Conservation (phyloP, 2,113 vertebrate species). For the Morone saxatilis region DNA sequence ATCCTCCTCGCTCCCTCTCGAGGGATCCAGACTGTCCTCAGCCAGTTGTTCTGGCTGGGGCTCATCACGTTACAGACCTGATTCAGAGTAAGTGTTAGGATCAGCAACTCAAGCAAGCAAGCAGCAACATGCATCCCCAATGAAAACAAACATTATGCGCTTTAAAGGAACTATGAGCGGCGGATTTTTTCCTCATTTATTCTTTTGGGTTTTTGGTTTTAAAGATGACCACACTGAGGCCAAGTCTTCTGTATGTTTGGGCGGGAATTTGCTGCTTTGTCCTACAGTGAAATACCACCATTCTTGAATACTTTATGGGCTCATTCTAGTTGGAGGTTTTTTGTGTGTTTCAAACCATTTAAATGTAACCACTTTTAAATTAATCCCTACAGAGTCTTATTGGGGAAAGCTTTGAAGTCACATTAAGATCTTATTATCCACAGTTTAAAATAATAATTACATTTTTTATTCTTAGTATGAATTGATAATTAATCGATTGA, state of each 20-base stretch:
- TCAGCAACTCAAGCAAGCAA: neutral
- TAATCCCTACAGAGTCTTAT: neutral
- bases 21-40: constrained; percentile 93
- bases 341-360: neutral
- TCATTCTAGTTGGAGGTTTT: neutral
- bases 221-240: neutral
- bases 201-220: neutral
- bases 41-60: constrained; percentile 98
- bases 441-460: too few species aligned
- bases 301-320: neutral
- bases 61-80: constrained; percentile 98
- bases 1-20: constrained; percentile 91
- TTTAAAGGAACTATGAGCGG: neutral
- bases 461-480: too few species aligned
- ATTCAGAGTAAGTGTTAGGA: neutral
- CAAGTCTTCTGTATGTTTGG: neutral
- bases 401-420: neutral
- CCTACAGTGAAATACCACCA: neutral
- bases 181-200: neutral
- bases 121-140: neutral
- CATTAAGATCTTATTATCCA: too few species aligned
- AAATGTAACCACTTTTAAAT: too few species aligned
- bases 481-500: too few species aligned
- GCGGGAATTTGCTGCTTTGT: neutral
- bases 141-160: neutral